These are phyloP conservation scores for Abscondita cerata DNA, from an alignment of 2,888 invertebrate species.

Conservation along the genomic window DNA sequence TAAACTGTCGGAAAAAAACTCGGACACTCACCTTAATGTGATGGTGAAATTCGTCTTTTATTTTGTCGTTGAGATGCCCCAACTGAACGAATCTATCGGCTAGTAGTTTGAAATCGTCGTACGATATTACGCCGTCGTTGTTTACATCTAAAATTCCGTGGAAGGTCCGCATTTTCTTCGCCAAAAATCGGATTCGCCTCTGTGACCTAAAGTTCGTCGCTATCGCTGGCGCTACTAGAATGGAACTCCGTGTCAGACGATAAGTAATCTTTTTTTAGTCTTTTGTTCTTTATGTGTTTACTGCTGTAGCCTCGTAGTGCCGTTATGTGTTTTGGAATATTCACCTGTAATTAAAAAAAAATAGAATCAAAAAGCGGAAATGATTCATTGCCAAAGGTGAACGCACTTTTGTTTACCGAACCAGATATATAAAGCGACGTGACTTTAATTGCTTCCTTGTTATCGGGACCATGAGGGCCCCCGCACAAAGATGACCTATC, in stretches of 20 bases:
- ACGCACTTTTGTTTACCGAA: no score
- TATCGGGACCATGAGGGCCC: no score
- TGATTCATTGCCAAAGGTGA: no score
- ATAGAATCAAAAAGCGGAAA: no score
- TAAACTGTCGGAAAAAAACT: background rate
- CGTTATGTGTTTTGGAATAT: background rate
- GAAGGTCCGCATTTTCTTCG: conserved; percentile 82
- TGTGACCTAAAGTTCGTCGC: conserved; percentile 36
- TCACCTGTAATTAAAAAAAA: conserved; percentile 10
- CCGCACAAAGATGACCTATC: no score
- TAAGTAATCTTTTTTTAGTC: conserved; percentile 15
- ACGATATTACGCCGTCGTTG: conserved; percentile 85
- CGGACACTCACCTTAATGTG: conserved; percentile 68
- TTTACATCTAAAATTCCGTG: conserved; percentile 85
- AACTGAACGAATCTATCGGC: conserved; percentile 77
- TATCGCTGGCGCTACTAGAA: conserved; percentile 38
- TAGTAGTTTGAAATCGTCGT: conserved; percentile 79
- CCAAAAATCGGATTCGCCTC: conserved; percentile 73
- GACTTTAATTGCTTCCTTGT: no score
- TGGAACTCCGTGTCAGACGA: conserved; percentile 20
- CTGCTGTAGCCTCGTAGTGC: conserved; percentile 22
- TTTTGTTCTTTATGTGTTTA: conserved; percentile 34
- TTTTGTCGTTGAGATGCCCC: conserved; percentile 73
- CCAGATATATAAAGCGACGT: no score
- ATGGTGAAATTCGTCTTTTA: conserved; percentile 72